These are phyloP conservation scores for Parnassius apollo DNA, from an alignment of 2,888 invertebrate genomes.

Conservation along the genomic window DNA sequence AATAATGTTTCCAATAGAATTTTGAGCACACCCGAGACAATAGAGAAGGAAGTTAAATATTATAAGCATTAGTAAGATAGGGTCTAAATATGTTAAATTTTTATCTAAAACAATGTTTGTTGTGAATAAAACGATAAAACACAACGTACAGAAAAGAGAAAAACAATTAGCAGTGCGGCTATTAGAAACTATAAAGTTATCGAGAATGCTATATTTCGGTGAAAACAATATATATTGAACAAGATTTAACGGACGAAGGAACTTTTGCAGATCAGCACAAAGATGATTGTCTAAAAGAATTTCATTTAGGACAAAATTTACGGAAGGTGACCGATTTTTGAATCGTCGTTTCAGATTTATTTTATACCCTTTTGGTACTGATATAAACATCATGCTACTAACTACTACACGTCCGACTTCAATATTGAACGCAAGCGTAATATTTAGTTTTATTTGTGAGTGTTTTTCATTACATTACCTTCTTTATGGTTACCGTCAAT, in stretches of 20 bases:
- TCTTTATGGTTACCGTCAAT: too few species aligned
- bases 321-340: too few species aligned
- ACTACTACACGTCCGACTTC: too few species aligned
- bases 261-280: slow-evolving; percentile 4
- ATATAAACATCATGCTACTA: too few species aligned
- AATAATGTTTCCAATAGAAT: not conserved
- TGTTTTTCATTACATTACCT: too few species aligned
- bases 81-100: not conserved
- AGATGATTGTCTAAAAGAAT: slow-evolving; percentile 10
- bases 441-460: too few species aligned
- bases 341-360: too few species aligned
- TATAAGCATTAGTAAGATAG: not conserved
- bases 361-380: too few species aligned
- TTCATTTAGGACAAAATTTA: not conserved
- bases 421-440: too few species aligned
- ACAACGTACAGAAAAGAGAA: not conserved
- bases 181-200: slow-evolving; percentile 17
- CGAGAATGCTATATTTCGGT: slow-evolving; percentile 11
- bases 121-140: not conserved
- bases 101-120: not conserved
- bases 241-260: slow-evolving; percentile 13
- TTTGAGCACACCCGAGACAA: not conserved
- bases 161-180: not conserved
- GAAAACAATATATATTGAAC: not conserved
- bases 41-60: not conserved